phyloP scores from a whole-genome alignment of 2,797 vertebrate species.

The Danio choprae region DNA sequence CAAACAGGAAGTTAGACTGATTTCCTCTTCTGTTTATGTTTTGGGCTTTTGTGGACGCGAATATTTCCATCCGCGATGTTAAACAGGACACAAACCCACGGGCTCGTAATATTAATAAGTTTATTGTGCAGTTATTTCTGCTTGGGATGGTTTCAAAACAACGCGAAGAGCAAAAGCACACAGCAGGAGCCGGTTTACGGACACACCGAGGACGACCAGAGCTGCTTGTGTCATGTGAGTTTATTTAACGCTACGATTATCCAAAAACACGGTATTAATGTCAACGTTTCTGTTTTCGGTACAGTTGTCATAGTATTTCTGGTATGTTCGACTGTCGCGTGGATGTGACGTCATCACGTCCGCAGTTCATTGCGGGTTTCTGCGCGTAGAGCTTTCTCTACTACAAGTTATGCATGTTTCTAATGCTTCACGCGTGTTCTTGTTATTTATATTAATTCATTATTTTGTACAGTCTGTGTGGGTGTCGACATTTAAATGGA shows the following conservation, averaged over 20 bases:
- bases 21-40: constrained; percentile 2
- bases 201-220: constrained; percentile 65
- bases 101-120: constrained; percentile 65
- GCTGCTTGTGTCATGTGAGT: constrained; percentile 82
- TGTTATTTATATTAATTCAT: not conserved
- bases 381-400: not conserved
- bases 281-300: not conserved
- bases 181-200: constrained; percentile 49
- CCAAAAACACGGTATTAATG: not conserved
- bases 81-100: constrained; percentile 57
- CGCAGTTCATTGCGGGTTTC: constrained; percentile 1
- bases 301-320: constrained; percentile 50
- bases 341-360: constrained; percentile 68
- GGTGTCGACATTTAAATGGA: too few relatives aligned
- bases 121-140: constrained; percentile 67
- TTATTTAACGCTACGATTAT: rapidly evolving
- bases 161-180: constrained; percentile 58
- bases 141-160: constrained; percentile 71
- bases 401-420: not conserved
- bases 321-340: constrained; percentile 69
- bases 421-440: too few relatives aligned
- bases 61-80: constrained; percentile 67
- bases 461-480: not conserved
- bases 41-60: not conserved
- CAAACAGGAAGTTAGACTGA: not conserved